phyloP scores from a whole-genome alignment of 2,113 vertebrate genomes.

The Mastomys coucha region DNA sequence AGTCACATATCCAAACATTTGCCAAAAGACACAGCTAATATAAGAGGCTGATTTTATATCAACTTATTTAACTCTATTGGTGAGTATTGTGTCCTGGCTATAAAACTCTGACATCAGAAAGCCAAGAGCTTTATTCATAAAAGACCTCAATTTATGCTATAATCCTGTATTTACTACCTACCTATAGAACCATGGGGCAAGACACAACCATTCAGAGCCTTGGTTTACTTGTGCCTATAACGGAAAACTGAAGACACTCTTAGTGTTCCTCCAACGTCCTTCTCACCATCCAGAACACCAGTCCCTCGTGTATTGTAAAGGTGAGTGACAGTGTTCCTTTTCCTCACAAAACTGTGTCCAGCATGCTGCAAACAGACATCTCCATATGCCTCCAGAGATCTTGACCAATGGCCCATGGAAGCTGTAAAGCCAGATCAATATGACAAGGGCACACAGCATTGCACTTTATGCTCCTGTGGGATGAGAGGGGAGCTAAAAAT shows the following conservation, averaged over 20 bases:
- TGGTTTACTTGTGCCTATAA: neutral
- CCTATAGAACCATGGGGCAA: neutral
- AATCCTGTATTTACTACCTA: neutral
- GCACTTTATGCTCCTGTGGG: neutral
- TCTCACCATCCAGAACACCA: neutral
- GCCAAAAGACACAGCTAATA: neutral
- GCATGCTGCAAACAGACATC: neutral
- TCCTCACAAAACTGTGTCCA: neutral
- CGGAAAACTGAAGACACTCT: neutral
- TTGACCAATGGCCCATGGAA: neutral
- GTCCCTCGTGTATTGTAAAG: neutral
- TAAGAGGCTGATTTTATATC: neutral
- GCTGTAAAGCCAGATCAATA: neutral
- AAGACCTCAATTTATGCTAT: neutral
- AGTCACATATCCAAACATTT: neutral
- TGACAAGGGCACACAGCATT: neutral
- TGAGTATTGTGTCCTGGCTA: neutral
- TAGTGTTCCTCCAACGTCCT: neutral
- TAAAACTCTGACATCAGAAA: neutral
- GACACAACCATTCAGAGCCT: neutral
- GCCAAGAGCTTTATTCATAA: neutral
- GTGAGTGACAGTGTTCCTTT: neutral
- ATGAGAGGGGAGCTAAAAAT: neutral
- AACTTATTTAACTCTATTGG: neutral
- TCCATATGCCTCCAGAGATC: neutral